Percentiles rank a stretch among this genome's conserved stretches.
These are phyloP conservation scores for Lypha dubia DNA, from an alignment of 2,888 invertebrate genomes.

Conservation along the genomic window DNA sequence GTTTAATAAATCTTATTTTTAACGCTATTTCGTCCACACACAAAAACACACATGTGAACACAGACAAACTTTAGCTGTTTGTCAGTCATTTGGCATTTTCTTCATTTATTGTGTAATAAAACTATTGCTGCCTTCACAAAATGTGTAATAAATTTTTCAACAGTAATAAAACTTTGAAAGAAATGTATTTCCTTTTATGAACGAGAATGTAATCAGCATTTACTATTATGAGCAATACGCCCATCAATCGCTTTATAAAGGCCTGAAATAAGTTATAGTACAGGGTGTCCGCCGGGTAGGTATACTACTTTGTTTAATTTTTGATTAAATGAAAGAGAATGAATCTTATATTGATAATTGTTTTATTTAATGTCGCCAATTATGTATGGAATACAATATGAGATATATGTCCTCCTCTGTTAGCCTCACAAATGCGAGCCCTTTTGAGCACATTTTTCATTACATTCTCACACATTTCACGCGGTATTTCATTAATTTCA, in stretches of 20 bases:
- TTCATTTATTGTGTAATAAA: conserved; percentile 1
- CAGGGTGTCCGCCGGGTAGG: too few species aligned
- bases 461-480: too few species aligned
- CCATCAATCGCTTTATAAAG: neutral
- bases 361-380: too few species aligned
- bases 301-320: too few species aligned
- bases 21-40: neutral
- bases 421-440: too few species aligned
- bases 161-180: neutral
- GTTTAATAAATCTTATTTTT: neutral
- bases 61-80: neutral
- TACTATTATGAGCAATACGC: neutral
- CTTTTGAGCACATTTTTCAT: too few species aligned
- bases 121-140: neutral
- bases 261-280: neutral
- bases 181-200: neutral
- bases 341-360: too few species aligned
- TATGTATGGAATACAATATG: too few species aligned
- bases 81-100: neutral
- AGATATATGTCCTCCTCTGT: too few species aligned
- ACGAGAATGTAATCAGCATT: conserved; percentile 15
- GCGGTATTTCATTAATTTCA: too few species aligned
- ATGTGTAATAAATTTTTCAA: conserved; percentile 10
- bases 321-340: too few species aligned
- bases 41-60: too few species aligned